Conservation (phyloP, 2,797 vertebrate species). For the Hypotaenidia philippensis region DNA sequence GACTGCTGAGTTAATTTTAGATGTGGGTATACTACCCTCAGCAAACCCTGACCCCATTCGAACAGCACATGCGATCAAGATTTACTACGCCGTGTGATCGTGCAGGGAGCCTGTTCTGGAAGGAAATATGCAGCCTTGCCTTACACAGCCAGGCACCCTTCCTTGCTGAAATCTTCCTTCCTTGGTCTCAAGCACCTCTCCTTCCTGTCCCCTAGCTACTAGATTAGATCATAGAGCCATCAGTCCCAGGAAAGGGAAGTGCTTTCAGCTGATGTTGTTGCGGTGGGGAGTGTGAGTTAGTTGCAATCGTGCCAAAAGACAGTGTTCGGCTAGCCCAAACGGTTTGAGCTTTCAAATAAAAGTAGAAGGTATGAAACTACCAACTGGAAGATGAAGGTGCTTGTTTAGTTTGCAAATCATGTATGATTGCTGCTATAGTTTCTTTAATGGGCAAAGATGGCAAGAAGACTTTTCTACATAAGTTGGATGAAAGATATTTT, state of each 20-base stretch:
- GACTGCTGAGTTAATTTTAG: constrained; percentile 9
- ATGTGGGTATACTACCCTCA: neutral
- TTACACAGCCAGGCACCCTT: neutral
- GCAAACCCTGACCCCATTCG: constrained; percentile 3
- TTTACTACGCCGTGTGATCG: neutral
- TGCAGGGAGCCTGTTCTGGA: neutral
- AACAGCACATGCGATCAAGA: neutral
- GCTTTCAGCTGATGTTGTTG: neutral
- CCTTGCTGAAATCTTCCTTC: neutral
- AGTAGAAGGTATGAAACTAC: neutral
- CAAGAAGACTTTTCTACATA: neutral
- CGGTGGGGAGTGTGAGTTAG: neutral
- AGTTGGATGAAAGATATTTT: neutral
- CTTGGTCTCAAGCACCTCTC: neutral
- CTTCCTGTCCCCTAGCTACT: neutral
- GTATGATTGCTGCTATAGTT: neutral
- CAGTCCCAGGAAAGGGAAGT: neutral
- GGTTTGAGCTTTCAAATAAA: neutral
- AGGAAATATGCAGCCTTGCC: neutral
- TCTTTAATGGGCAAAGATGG: neutral
- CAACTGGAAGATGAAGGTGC: neutral
- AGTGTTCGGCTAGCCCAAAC: neutral
- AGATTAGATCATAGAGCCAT: neutral
- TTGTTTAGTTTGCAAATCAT: neutral
- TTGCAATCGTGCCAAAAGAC: neutral